Evolutionary conservation across 2,888 invertebrate species (phyloP), one percentile per base, ranked within the genome.

Genomic region (Noctua pronuba): DNA sequence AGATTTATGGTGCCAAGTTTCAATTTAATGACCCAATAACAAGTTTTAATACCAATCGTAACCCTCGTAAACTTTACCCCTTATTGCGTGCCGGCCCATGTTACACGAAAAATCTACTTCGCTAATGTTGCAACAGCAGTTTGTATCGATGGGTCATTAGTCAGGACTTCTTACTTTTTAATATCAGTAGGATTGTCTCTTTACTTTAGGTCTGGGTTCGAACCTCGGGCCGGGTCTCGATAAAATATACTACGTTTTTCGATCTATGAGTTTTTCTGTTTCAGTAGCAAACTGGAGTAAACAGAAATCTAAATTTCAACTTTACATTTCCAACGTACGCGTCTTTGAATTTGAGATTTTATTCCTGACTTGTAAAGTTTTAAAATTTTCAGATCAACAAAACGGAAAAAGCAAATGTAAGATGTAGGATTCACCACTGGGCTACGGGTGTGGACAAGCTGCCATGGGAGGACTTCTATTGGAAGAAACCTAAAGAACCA

Each of bases 381-480:
- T 60, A 0, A 16, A 41, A 66, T 86, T 96, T 95, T 38, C 92
- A 98, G 98, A 97, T 98, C 78, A 98, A 98, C 90, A 97, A 98
- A 71, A 95, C 93, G 67, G 99, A 99, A 93, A 97, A 97, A 90
- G 98, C 98, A 0, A 97, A 97, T 83, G 98, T 99, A 0, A 97
- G 98, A 83, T 99, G 98, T 92, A 96, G 98, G 85, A 97, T 99
- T 74, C 98, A 98, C 92, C 99, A 99, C 91, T 98, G 98, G 98
- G 97, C 98, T 76, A 97, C 97, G 8, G 97, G 98, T 6, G 93
- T 97, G 58, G 97, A 98, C 8, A 96, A 97, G 77, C 90, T 98
- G 41, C 95, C 95, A 2, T 94, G 94, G 94, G 92, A 89, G 31
- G 93, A 94, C 75, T 86, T 96, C 44, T 97, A 97, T 90, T 98